Percentiles rank a stretch among this genome's conserved stretches.
Evolutionary conservation across 1,140 invertebrate species (phyloP).

Genomic region (Platorchestia sp.): DNA sequence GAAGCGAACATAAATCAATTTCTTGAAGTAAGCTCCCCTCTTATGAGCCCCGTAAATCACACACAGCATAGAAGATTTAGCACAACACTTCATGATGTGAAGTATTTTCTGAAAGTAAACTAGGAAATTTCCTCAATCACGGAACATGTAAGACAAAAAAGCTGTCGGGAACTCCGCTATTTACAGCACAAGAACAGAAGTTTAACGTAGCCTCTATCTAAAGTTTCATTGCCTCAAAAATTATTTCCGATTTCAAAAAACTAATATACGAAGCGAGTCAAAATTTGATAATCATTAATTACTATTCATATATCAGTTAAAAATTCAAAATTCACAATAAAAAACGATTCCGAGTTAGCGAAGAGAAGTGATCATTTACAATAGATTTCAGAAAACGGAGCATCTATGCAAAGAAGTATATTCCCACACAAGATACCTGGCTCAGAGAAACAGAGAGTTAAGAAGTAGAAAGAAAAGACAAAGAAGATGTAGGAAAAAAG

Average conservation of each 20-base stretch:
- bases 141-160: neutral
- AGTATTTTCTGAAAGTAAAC: neutral
- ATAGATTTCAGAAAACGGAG: no score
- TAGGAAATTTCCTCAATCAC: neutral
- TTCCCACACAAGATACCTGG: no score
- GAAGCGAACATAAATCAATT: neutral
- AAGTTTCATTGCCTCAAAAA: neutral
- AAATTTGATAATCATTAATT: no score
- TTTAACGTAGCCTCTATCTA: neutral
- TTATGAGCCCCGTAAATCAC: neutral
- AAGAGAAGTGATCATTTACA: no score
- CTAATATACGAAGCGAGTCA: neutral
- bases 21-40: neutral
- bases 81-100: neutral
- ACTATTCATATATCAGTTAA: no score
- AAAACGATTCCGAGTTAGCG: no score
- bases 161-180: neutral
- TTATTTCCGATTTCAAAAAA: neutral
- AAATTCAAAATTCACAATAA: no score
- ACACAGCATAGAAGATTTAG: neutral
- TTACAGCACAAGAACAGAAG: neutral
- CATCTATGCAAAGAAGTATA: no score
- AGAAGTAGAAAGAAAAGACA: no score
- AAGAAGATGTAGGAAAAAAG: no score
- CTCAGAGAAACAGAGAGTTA: no score